Base-by-base conservation (phyloP, 2,888 invertebrate species). In the Brenthis hecate region DNA sequence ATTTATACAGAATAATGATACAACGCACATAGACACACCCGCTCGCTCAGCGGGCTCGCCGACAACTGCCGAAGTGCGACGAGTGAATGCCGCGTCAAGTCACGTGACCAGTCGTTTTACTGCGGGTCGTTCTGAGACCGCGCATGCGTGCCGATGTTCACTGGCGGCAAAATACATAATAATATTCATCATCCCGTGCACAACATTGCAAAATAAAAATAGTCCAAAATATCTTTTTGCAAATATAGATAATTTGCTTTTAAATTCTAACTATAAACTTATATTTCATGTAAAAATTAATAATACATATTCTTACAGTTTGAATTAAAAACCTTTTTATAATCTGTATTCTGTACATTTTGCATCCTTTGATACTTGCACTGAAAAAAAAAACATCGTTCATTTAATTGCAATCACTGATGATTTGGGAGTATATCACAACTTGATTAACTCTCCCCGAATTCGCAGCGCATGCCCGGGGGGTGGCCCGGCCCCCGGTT, bases 21-120 rank as follows among this genome's bases (percentile, higher is more conserved):
- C 74, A 76, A 80, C 83, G 76, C 79, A 81, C 81, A 76, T 75
- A 73, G 82, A 81, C 80, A 86, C 87, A 69, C 80, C 87, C 83
- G 82, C 66, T 73, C 80, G 58, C 74, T 65, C 70, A 82, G 86
- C 82, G 77, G 83, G 78, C 78, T 83, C 83, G 84, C 89, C 92
- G 91, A 90, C 78, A 76, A 92, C 91, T 92, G 85, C 89, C 92
- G 92, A 91, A 82, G 84, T 83, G 81, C 85, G 85, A 85, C 92
- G 93, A 92, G 85, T 85, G 89, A 93, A 86, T 93, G 93, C 90
- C 92, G 93, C 91, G 91, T 87, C 87, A 78, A 87, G 92, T 93
- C 93, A 93, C 93, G 93, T 93, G 93, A 93, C 90, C 89, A 84
- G 88, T 89, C 92, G 89, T 93, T 93, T 93, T 93, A 92, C 92